Evolutionary conservation across 1,140 invertebrate species (phyloP), one percentile per base, ranked within the genome.

Genomic region (Drosophila mojavensis): DNA sequence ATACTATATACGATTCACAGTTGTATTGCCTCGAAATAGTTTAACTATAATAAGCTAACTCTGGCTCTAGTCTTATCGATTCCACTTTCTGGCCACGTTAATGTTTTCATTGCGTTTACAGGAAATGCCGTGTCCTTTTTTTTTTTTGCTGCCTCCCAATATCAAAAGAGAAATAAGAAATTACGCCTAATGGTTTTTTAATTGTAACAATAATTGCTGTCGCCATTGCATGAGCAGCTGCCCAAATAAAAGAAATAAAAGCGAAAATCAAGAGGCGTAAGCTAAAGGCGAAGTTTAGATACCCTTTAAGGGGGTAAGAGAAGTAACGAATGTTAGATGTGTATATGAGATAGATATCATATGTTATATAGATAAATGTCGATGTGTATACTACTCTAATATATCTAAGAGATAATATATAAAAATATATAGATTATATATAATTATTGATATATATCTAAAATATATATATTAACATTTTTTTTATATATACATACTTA

Each of bases 171-270:
- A 56, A 43, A 61, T 82, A 70, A 65, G 51, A 89, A 88, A 88
- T 88, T 88, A 84, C 84, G 74, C 73, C 68, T 91, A 91, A 91
- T 91, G 90, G 80, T 81, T 90, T 91, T 91, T 91, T 91, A 91
- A 91, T 91, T 90, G 90, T 84, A 84, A 90, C 90, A 88, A 91
- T 91, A 91, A 91, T 90, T 90, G 90, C 76, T 88, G 82, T 85
- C 78, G 82, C 75, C 79, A 81, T 75, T 78, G 82, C 82, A 81
- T 64, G 74, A 60, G 51, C 50, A 59, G 56, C 45, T 41, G 48
- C 17, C 43, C 51, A 47, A 20, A 11, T 9, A 15, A 58, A 17
- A 36, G 61, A 45, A 48, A 59, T n/a, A 10, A 53, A 20, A 39
- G 66, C 47, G 59, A 70, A 64, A 36, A 72, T 39, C 17, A 11